These are phyloP conservation scores for Porites lutea DNA, from an alignment of 64 coral and sea anemone genomes.

Conservation along the genomic window DNA sequence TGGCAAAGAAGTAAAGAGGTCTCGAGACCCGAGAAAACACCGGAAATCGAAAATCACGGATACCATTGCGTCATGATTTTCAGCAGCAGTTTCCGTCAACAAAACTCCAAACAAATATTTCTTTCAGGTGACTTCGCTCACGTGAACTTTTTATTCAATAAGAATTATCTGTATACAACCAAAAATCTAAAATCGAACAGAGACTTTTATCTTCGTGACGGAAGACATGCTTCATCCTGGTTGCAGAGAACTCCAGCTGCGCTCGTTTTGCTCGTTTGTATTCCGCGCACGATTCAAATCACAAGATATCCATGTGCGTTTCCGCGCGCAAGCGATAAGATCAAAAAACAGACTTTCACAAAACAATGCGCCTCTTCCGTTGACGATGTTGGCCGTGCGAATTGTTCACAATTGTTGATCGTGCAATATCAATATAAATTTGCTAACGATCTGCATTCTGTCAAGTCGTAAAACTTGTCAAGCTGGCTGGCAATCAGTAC, in stretches of 20 bases:
- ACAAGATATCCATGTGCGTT: background rate
- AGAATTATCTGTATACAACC: too few species aligned
- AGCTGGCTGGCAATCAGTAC: too few species aligned
- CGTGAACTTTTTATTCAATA: background rate
- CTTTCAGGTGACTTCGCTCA: background rate
- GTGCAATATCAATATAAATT: background rate
- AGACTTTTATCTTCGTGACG: slow-evolving; percentile 16
- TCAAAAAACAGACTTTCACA: background rate
- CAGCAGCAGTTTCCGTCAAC: background rate
- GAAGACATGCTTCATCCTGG: background rate
- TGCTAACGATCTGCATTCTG: too few species aligned
- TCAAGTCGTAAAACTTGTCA: too few species aligned
- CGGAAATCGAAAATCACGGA: slow-evolving; percentile 43
- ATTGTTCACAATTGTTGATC: background rate
- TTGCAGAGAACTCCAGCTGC: background rate
- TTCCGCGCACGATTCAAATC: slow-evolving; percentile 13
- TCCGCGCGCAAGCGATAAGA: background rate
- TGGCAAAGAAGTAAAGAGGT: background rate
- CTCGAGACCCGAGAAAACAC: background rate
- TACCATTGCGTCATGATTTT: slow-evolving; percentile 20
- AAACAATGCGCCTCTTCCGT: background rate
- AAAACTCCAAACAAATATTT: background rate
- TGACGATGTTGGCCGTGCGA: background rate
- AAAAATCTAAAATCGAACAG: background rate
- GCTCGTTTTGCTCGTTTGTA: background rate